A percentile compares a stretch with the other conserved stretches of the same genome.
phyloP scores from a whole-genome alignment of 2,888 invertebrate genomes.

The Rugalucina vietnamica region DNA sequence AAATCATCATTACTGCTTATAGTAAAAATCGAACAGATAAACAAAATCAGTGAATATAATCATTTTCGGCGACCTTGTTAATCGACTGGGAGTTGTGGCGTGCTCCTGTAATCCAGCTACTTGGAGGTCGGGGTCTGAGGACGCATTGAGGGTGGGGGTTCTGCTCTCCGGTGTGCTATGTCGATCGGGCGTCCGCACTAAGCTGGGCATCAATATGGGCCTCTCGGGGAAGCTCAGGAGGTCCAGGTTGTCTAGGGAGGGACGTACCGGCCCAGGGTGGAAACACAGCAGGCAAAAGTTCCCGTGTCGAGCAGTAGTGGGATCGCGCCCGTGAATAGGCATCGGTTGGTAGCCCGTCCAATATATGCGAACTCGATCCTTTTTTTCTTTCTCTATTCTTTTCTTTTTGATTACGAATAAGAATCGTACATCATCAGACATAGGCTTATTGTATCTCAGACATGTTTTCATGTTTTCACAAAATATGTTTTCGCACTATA shows the following conservation, averaged over 20 bases:
- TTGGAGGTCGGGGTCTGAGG: neutral
- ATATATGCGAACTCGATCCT: slow-evolving; percentile 91
- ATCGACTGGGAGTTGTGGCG: slow-evolving; percentile 95
- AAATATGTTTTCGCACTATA: too few species aligned
- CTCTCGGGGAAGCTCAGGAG: slow-evolving; percentile 92
- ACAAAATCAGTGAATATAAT: too few species aligned
- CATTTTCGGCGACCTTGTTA: neutral
- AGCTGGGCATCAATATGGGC: slow-evolving; percentile 97
- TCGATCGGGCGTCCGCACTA: slow-evolving; percentile 95
- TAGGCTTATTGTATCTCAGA: too few species aligned
- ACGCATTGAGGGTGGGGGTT: neutral
- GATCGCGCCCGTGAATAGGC: slow-evolving; percentile 92
- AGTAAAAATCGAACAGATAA: too few species aligned
- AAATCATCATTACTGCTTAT: too few species aligned
- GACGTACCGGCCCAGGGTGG: slow-evolving; percentile 99
- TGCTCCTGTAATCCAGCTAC: slow-evolving; percentile 95
- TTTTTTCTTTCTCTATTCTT: slow-evolving; percentile 85
- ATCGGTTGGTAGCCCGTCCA: slow-evolving; percentile 88
- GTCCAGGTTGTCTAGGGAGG: slow-evolving; percentile 98
- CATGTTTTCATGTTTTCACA: too few species aligned
- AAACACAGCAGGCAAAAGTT: slow-evolving; percentile 99
- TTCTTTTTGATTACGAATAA: too few species aligned
- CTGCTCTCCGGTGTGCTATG: slow-evolving; percentile 76
- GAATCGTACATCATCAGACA: too few species aligned
- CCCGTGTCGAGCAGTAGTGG: slow-evolving; percentile 90